A percentile compares a stretch with the other conserved stretches of the same genome.
Evolutionary conservation across 1,140 invertebrate genomes (phyloP).

Genomic region (Macrobrachium rosenbergii): DNA sequence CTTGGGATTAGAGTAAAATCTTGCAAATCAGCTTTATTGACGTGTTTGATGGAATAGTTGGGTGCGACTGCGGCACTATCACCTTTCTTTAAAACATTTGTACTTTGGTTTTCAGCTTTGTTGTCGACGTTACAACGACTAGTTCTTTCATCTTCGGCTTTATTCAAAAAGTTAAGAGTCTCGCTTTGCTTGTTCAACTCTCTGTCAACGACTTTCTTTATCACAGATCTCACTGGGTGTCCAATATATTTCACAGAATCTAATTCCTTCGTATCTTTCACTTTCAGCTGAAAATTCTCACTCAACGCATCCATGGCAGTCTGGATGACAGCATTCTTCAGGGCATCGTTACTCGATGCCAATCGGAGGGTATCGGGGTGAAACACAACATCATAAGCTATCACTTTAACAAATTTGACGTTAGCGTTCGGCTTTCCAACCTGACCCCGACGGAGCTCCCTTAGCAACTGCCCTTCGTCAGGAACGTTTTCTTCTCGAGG

Average conservation of each 20-base stretch:
- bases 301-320: constrained; percentile 71
- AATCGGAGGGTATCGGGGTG: constrained; percentile 72
- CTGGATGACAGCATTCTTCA: constrained; percentile 71
- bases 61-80: constrained; percentile 3
- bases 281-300: constrained; percentile 69
- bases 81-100: constrained; percentile 6
- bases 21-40: constrained; percentile 44
- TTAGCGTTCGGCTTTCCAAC: not conserved
- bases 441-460: not conserved
- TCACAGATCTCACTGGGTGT: constrained; percentile 29
- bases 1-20: constrained; percentile 43
- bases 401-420: not conserved
- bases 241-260: constrained; percentile 24
- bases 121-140: constrained; percentile 15
- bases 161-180: not conserved
- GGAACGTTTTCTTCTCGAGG: constrained; percentile 27
- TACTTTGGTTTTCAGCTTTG: constrained; percentile 6
- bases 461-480: not conserved
- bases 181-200: constrained; percentile 25
- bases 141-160: constrained; percentile 32
- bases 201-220: constrained; percentile 41
- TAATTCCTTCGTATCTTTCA: constrained; percentile 68
- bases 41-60: constrained; percentile 35
- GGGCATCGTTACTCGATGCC: constrained; percentile 69
- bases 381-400: constrained; percentile 72